Evolutionary conservation across 2,888 invertebrate species (phyloP).

Genomic region (Tineola bisselliella): DNA sequence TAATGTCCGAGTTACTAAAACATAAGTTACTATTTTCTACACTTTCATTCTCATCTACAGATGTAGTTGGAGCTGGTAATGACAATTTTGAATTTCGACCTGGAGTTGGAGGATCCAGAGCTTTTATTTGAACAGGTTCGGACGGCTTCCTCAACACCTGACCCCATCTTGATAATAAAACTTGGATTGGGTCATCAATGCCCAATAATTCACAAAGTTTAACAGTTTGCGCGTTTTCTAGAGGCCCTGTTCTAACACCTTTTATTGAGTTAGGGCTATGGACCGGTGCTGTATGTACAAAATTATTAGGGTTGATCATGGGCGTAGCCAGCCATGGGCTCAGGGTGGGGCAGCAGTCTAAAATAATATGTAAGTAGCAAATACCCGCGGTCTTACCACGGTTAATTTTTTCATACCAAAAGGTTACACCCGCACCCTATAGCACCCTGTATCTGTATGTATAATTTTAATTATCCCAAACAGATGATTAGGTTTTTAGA

Average conservation of each 20-base stretch:
- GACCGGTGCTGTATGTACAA: constrained; percentile 77
- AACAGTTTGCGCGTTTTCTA: constrained; percentile 76
- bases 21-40: constrained; percentile 16
- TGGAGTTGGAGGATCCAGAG: constrained; percentile 27
- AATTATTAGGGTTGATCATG: constrained; percentile 81
- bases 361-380: too few species aligned
- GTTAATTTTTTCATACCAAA: too few species aligned
- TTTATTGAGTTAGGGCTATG: constrained; percentile 55
- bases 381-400: too few species aligned
- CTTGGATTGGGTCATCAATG: constrained; percentile 83
- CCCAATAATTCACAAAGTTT: constrained; percentile 73
- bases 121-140: constrained; percentile 15
- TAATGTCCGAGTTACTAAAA: constrained; percentile 21
- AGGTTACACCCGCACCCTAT: too few species aligned
- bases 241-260: constrained; percentile 52
- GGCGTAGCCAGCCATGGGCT: too few species aligned
- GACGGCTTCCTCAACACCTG: constrained; percentile 38
- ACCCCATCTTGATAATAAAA: constrained; percentile 66
- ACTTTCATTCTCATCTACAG: not conserved
- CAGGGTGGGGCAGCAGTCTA: too few species aligned
- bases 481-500: too few species aligned
- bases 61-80: constrained; percentile 37
- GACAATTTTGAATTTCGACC: constrained; percentile 39
- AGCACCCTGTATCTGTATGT: too few species aligned
- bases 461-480: too few species aligned